A percentile compares a stretch with the other conserved stretches of the same genome.
Conservation (phyloP, 2,113 vertebrate species). For the Anser brachyrhynchus region DNA sequence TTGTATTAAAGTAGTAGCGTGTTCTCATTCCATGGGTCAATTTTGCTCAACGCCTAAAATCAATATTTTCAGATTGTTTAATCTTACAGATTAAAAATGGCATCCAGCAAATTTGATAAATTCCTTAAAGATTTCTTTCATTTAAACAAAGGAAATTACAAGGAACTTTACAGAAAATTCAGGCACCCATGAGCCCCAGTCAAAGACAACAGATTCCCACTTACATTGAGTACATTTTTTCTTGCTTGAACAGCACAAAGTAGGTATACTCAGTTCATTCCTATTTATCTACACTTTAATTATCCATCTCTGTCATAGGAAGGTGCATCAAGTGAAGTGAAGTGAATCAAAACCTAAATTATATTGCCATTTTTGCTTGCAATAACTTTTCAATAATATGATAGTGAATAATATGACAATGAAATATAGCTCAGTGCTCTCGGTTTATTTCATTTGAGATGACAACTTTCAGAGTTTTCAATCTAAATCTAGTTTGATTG, state of each 20-base stretch:
- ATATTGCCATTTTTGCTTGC: neutral
- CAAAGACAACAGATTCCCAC: neutral
- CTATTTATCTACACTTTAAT: neutral
- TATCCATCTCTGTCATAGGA: neutral
- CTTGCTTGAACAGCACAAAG: neutral
- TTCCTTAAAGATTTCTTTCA: neutral
- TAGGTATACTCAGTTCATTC: neutral
- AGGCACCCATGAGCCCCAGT: neutral
- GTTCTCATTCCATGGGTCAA: neutral
- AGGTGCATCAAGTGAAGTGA: neutral
- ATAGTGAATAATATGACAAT: neutral
- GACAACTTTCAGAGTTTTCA: neutral
- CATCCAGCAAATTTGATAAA: neutral
- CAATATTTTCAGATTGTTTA: neutral
- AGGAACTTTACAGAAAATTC: neutral
- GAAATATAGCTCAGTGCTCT: neutral
- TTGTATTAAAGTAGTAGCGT: neutral
- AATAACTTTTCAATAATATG: neutral
- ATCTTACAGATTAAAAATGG: neutral
- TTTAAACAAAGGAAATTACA: neutral
- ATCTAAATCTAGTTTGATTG: neutral
- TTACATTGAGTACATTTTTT: neutral
- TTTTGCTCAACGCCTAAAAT: neutral
- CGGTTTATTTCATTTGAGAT: neutral
- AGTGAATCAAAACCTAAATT: neutral